Evolutionary conservation across 2,113 vertebrate genomes (phyloP), one percentile per base, ranked within the genome.

Genomic region (Cavia porcellus): DNA sequence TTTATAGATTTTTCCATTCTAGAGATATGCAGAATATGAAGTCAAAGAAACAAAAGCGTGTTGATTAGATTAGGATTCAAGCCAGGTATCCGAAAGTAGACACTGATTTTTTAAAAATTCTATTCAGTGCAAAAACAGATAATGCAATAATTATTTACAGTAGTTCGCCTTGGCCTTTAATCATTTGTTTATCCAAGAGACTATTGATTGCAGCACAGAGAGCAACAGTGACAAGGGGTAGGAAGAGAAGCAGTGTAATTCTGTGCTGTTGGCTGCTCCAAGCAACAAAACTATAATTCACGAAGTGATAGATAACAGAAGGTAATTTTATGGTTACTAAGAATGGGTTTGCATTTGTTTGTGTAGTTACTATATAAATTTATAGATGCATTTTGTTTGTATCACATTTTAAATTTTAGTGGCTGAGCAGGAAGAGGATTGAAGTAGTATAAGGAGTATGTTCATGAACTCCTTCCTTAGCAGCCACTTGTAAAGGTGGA

Each of bases 271-370:
- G 98, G 98, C 98, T 98, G 96, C 97, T 98, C 96, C 97, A 97
- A 97, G 96, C 94, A 87, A 98, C 98, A 98, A 98, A 98, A 98
- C 98, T 98, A 98, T 99, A 99, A 99, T 98, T 99, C 98, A 99
- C 98, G 96, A 96, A 97, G 97, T 99, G 99, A 99, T 98, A 99
- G 99, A 99, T 99, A 99, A 98, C 99, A 99, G 98, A 99, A 99
- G 98, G 99, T 99, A 99, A 99, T 99, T 99, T 99, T 99, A 99
- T 99, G 99, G 98, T 99, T 99, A 98, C 98, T 97, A 99, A 99
- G 98, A 99, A 99, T 98, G 98, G 98, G 98, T 99, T 99, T 99
- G 98, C 98, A 99, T 99, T 99, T 99, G 98, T 98, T 98, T 98
- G 98, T 98, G 98, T 99, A 98, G 99, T 98, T 99, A 98, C 98